Evolutionary conservation across 2,888 invertebrate genomes (phyloP), one percentile per base, ranked within the genome.

Genomic region (Sarcophaga variegata): DNA sequence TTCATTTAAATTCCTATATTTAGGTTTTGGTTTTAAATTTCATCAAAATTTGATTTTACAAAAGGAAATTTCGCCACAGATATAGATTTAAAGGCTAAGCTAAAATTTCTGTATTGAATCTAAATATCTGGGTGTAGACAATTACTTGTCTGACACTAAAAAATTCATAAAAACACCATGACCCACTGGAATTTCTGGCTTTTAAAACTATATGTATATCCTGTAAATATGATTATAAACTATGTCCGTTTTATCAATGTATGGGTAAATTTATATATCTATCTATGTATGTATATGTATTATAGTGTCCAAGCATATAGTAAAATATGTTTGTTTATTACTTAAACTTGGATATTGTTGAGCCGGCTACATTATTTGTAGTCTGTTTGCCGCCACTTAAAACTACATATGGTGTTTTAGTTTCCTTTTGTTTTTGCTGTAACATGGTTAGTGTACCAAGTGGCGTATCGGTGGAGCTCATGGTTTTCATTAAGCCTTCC

Each of bases 381-480:
- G 95, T 94, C 89, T 96, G 96, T 94, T 97, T 97, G 92, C 96
- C 96, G 77, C 99, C 99, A 92, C 98, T 98, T 66, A 99, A 95
- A 88, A 99, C 96, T 89, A 99, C 96, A 94, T 96, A 99, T 0
- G 99, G 96, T 47, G 98, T 97, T 91, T 98, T 97, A 17, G 98
- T 97, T 94, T 98, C 97, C 91, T 97, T 97, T 94, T 99, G 99
- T 93, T 99, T 99, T 88, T 98, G 97, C 93, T 98, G 97, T 90
- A 99, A 94, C 95, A 99, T 96, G 91, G 97, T 97, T 81, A 99
- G 95, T 2, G 99, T 99, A 90, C 98, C 97, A 83, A 99, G 95
- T 0, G 99, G 99, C 0, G 99, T 99, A 94, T 99, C 99, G 17
- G 98, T 98, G 3, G 98, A 98, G 90, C 98, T 98, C 98, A 99